Evolutionary conservation across 2,888 invertebrate genomes (phyloP).

Genomic region (Hetaerina titia): DNA sequence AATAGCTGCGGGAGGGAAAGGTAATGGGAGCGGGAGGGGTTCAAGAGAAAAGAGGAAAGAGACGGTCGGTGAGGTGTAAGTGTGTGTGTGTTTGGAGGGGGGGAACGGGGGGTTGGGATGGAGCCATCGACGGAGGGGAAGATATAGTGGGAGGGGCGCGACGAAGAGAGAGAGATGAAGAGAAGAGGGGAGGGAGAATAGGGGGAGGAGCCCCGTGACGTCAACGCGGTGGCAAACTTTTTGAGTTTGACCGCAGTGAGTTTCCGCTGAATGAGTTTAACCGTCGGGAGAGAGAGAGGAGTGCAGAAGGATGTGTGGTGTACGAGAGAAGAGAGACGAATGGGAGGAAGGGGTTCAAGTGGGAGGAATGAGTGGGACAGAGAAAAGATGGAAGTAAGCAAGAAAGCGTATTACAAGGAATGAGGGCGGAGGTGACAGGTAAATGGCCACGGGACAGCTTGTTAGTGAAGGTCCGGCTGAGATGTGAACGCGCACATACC

Average conservation of each 20-base stretch:
- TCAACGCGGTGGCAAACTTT: constrained; percentile 54
- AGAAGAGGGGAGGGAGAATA: neutral
- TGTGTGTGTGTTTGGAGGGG: neutral
- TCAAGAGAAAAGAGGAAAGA: neutral
- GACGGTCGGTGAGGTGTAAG: neutral
- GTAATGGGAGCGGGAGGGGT: neutral
- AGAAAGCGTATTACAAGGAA: neutral
- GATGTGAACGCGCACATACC: neutral
- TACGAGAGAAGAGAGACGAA: neutral
- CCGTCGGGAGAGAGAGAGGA: neutral
- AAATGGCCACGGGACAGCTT: constrained; percentile 29
- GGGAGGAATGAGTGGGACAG: neutral
- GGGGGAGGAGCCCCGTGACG: constrained; percentile 12
- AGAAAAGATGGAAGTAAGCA: neutral
- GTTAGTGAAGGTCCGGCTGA: neutral
- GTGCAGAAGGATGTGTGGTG: neutral
- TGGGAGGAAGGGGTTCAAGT: neutral
- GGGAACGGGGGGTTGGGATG: neutral
- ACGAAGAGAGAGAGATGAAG: neutral
- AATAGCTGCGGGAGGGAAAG: neutral
- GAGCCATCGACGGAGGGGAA: neutral
- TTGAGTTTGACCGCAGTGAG: constrained; percentile 61
- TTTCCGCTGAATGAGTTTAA: constrained; percentile 51
- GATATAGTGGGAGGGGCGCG: neutral
- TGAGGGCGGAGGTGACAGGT: constrained; percentile 2